Evolutionary conservation across 1,140 invertebrate genomes (phyloP), one percentile per base, ranked within the genome.

Genomic region (Adelges cooleyi): DNA sequence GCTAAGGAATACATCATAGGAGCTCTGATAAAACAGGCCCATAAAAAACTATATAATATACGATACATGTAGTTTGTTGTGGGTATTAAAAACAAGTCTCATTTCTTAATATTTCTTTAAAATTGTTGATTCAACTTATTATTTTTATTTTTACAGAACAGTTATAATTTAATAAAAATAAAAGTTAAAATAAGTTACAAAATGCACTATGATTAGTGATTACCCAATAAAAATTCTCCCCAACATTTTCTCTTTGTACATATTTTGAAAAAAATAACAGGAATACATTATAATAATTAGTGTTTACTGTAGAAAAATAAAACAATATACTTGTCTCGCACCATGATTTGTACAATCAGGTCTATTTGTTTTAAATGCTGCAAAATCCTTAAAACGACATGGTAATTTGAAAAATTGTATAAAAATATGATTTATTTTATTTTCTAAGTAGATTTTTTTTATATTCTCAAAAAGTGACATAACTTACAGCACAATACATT

Each of bases 401-500:
- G 56, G 56, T 62, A 62, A 48, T 62, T 62, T 62, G 56, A 62
- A 48, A 62, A 48, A 62, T 62, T 62, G 56, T 62, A 62, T 33
- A 62, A 62, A 62, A 62, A 62, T 62, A 62, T 62, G 56, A 62
- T 62, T 46, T 62, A 62, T 62, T 46, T 62, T 62, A 62, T 46
- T 46, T 62, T 62, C 56, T 62, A 62, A 62, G 56, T 62, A 62
- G 56, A 62, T 62, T 62, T 62, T 46, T n/a, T 51, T 36, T 40
- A 51, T 15, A 65, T 65, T 66, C 15, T 44, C 25, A 27, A 42
- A n/a, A n/a, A 29, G 27, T 23, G 20, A 65, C 46, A 51, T 65
- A 22, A 51, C 33, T 66, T 70, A 70, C 46, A 70, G 59, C 36
- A 70, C 48, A 51, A 65, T 51, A 65, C 69, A 70, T 36, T 68